These are phyloP conservation scores for Coreius guichenoti DNA, from an alignment of 2,797 vertebrate genomes.

Conservation along the genomic window DNA sequence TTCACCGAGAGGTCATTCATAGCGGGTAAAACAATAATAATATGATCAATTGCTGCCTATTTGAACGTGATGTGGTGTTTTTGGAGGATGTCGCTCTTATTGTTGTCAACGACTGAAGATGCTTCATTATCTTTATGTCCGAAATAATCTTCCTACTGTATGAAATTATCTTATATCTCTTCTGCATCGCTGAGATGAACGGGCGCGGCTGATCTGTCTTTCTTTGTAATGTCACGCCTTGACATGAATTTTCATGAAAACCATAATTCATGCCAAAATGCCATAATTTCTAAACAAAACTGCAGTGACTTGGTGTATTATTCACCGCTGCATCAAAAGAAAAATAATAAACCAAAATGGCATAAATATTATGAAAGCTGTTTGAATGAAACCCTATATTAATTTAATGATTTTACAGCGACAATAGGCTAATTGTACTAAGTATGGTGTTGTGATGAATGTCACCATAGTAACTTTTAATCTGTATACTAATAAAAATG, in stretches of 20 bases:
- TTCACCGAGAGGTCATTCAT: not conserved
- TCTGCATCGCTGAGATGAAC: not conserved
- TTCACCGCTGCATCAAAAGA: not conserved
- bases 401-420: not conserved
- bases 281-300: not conserved
- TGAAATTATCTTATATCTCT: not conserved
- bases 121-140: not conserved
- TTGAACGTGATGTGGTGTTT: not conserved
- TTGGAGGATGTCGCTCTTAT: not conserved
- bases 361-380: not conserved
- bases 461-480: not conserved
- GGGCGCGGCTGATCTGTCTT: not conserved
- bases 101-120: not conserved
- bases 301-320: not conserved
- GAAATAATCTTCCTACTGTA: not conserved
- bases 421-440: not conserved
- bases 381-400: not conserved
- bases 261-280: not conserved
- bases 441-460: not conserved
- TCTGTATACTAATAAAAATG: not conserved
- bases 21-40: not conserved
- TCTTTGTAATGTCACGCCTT: conserved; percentile 25
- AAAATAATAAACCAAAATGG: not conserved
- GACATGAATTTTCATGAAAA: not conserved
- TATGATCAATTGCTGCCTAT: not conserved